These are phyloP conservation scores for Python bivittatus DNA, from an alignment of 2,113 vertebrate species.

Conservation along the genomic window DNA sequence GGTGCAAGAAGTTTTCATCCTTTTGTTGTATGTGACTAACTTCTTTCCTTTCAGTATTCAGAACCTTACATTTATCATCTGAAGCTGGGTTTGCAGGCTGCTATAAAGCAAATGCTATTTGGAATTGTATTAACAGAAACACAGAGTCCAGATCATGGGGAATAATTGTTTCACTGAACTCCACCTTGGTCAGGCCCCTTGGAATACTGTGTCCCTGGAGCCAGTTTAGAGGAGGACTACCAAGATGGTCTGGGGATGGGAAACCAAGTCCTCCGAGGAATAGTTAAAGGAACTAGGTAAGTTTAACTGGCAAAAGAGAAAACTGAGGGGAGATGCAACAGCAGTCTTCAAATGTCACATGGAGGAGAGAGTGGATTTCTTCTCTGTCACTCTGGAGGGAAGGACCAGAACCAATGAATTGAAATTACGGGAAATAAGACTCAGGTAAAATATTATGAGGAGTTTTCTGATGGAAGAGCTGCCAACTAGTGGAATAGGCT, in stretches of 20 bases:
- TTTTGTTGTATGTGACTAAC: not conserved
- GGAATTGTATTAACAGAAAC: not conserved
- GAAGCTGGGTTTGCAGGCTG: not conserved
- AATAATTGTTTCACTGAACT: not conserved
- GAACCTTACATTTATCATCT: not conserved
- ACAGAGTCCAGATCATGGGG: not conserved
- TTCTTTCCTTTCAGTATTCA: not conserved
- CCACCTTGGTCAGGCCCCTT: not conserved
- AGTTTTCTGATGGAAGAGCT: too few relatives aligned
- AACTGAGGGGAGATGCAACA: not conserved
- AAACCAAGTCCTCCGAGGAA: not conserved
- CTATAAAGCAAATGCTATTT: not conserved
- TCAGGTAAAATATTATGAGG: not conserved
- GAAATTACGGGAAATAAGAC: not conserved
- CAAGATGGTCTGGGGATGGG: not conserved
- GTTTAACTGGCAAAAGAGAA: not conserved
- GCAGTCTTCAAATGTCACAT: not conserved
- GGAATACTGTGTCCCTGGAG: not conserved
- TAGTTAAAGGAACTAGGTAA: not conserved
- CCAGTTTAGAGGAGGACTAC: not conserved
- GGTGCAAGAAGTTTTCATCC: not conserved
- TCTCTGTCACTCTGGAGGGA: not conserved
- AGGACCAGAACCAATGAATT: not conserved
- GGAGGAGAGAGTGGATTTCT: not conserved
- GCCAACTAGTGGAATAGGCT: too few relatives aligned